Conservation (phyloP, 2,888 invertebrate genomes). For the Idaea dimidiata region DNA sequence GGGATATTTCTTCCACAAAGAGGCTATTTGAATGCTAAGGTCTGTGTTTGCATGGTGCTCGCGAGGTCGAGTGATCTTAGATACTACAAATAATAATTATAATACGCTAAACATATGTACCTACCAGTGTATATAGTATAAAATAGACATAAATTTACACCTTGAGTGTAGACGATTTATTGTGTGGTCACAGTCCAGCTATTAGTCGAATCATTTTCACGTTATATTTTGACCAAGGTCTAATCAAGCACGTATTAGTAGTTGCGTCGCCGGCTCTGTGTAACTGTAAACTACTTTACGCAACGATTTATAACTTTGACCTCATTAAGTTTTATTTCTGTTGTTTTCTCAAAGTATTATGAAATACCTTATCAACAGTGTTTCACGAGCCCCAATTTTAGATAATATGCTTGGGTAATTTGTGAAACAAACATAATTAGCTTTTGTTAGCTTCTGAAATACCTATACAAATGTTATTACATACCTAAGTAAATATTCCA, state of each 20-base stretch:
- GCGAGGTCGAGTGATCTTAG: no score
- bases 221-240: conserved; percentile 28
- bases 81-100: no score
- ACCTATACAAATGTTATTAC: not conserved
- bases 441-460: not conserved
- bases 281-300: conserved; percentile 9
- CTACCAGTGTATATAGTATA: conserved; percentile 15
- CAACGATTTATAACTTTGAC: conserved; percentile 13
- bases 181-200: conserved; percentile 32
- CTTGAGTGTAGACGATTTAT: conserved; percentile 36
- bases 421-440: not conserved
- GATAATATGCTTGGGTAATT: not conserved
- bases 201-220: conserved; percentile 36
- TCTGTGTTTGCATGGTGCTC: no score
- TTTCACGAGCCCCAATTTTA: not conserved
- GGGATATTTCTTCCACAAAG: no score
- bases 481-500: not conserved
- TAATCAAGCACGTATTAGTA: conserved; percentile 23
- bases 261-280: conserved; percentile 10
- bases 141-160: conserved; percentile 39
- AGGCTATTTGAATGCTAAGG: no score
- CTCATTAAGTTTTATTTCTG: conserved; percentile 1
- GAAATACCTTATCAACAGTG: not conserved
- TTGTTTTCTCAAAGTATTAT: not conserved
- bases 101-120: not conserved